Percentiles rank a stretch among this genome's conserved stretches.
phyloP scores from a whole-genome alignment of 2,797 vertebrate genomes.

The Hybognathus amarus region DNA sequence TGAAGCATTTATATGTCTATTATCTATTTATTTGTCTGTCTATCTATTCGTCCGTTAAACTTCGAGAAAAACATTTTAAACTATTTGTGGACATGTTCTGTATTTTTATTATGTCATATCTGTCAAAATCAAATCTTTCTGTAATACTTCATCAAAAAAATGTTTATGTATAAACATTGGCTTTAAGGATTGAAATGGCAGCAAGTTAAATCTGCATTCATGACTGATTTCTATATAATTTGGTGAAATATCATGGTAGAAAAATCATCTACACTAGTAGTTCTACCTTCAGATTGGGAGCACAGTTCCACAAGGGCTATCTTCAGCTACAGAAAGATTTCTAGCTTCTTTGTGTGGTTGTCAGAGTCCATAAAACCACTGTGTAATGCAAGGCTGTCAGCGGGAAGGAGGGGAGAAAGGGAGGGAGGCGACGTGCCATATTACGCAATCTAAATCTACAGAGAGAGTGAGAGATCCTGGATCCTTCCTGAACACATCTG shows the following conservation, averaged over 20 bases:
- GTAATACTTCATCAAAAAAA: background rate
- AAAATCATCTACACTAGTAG: background rate
- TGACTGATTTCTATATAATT: background rate
- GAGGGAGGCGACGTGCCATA: background rate
- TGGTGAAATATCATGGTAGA: background rate
- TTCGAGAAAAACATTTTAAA: background rate
- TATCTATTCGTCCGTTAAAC: background rate
- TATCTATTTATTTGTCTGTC: background rate
- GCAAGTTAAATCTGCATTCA: background rate
- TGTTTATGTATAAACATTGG: background rate
- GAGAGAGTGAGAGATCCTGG: slow-evolving; percentile 16
- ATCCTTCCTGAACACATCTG: slow-evolving; percentile 21
- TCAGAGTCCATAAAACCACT: slow-evolving; percentile 28
- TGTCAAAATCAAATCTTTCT: background rate
- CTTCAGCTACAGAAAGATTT: slow-evolving; percentile 10
- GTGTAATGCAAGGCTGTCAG: slow-evolving; percentile 33
- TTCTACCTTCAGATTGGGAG: background rate
- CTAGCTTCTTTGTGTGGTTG: slow-evolving; percentile 20
- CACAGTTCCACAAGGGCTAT: slow-evolving; percentile 2
- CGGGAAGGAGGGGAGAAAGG: background rate
- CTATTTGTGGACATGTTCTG: background rate
- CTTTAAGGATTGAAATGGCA: background rate
- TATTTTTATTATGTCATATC: background rate
- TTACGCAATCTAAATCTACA: slow-evolving; percentile 41
- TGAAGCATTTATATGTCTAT: too few species aligned